Evolutionary conservation across 2,888 invertebrate species (phyloP).

Genomic region (Lasioglossum zephyrum): DNA sequence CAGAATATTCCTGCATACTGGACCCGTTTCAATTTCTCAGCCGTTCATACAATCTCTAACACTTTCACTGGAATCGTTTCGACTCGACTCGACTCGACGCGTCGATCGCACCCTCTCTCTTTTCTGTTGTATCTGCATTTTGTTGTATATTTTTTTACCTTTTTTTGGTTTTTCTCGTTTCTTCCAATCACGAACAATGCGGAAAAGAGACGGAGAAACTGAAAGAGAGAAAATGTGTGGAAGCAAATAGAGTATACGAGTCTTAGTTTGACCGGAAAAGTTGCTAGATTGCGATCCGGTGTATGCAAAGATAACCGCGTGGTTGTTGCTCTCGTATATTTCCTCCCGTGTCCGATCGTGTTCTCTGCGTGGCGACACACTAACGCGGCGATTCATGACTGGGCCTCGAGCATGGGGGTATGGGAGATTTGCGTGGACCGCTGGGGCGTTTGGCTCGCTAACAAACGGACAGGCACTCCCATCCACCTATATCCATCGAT

Average conservation of each 20-base stretch:
- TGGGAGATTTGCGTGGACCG: slow-evolving; percentile 84
- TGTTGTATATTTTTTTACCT: neutral
- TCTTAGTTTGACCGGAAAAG: neutral
- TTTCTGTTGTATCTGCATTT: neutral
- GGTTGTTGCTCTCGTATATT: slow-evolving; percentile 23
- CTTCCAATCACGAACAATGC: slow-evolving; percentile 17
- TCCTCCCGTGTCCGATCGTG: slow-evolving; percentile 25
- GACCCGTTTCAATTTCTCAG: slow-evolving; percentile 23
- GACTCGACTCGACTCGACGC: slow-evolving; percentile 1
- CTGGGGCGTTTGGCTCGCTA: slow-evolving; percentile 84
- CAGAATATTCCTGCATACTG: neutral
- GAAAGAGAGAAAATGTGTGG: slow-evolving; percentile 69
- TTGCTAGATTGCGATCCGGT: slow-evolving; percentile 22
- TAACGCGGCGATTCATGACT: slow-evolving; percentile 77
- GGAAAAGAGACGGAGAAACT: slow-evolving; percentile 59
- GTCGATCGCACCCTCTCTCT: slow-evolving; percentile 25
- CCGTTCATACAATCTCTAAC: slow-evolving; percentile 1
- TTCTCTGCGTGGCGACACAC: slow-evolving; percentile 22
- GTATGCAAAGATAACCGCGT: slow-evolving; percentile 27
- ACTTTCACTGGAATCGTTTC: slow-evolving; percentile 13
- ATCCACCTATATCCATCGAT: slow-evolving; percentile 69
- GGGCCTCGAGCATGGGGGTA: slow-evolving; percentile 83
- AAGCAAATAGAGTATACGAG: slow-evolving; percentile 51
- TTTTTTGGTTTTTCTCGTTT: slow-evolving; percentile 46
- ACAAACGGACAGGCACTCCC: slow-evolving; percentile 85